Evolutionary conservation across 2,888 invertebrate genomes (phyloP).

Genomic region (Brenthis ino): DNA sequence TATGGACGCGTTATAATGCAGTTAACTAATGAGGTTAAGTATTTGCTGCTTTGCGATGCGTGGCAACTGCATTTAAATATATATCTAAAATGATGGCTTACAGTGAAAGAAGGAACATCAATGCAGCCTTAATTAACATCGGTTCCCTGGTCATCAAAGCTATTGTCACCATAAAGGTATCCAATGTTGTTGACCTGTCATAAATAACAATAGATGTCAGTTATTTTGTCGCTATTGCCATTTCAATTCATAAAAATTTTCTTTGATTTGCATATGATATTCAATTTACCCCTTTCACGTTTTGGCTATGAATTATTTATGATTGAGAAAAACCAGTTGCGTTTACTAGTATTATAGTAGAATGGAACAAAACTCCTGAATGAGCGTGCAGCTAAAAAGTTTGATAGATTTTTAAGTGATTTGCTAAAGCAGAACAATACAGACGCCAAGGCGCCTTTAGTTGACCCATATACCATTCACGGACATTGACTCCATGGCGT

Average conservation of each 20-base stretch:
- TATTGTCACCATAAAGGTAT: constrained; percentile 41
- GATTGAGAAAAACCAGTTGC: constrained; percentile 60
- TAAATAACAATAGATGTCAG: constrained; percentile 50
- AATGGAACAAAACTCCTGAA: constrained; percentile 47
- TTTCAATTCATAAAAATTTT: constrained; percentile 50
- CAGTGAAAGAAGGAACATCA: constrained; percentile 20
- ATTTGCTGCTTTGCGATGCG: constrained; percentile 64
- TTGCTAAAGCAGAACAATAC: constrained; percentile 63
- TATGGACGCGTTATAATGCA: constrained; percentile 64
- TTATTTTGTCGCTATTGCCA: constrained; percentile 42
- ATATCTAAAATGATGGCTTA: constrained; percentile 29
- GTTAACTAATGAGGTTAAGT: constrained; percentile 78
- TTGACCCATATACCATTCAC: constrained; percentile 75
- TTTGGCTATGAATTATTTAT: constrained; percentile 58
- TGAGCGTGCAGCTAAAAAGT: constrained; percentile 43
- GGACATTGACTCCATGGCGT: constrained; percentile 72
- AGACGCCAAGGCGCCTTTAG: constrained; percentile 75
- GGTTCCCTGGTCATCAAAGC: background rate
- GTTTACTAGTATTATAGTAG: constrained; percentile 41
- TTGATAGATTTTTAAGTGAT: constrained; percentile 53
- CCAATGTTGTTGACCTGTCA: constrained; percentile 48
- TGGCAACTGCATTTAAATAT: constrained; percentile 67
- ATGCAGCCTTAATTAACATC: constrained; percentile 28
- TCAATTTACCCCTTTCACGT: constrained; percentile 56
- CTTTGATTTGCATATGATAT: constrained; percentile 49